A percentile compares a stretch with the other conserved stretches of the same genome.
Evolutionary conservation across 1,140 invertebrate species (phyloP).

Genomic region (Drosophila nasuta): DNA sequence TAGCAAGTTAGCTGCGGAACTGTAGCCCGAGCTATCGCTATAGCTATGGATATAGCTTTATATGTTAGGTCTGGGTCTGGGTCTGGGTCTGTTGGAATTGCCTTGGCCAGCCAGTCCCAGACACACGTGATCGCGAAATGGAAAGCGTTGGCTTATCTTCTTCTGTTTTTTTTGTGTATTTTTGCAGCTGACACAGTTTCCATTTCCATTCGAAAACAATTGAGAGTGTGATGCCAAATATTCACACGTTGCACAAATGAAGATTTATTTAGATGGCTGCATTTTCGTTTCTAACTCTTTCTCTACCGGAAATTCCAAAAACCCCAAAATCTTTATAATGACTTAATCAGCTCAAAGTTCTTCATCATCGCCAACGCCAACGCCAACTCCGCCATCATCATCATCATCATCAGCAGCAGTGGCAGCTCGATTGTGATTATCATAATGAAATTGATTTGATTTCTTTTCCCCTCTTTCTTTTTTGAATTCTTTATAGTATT

Average conservation of each 20-base stretch:
- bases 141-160: slow-evolving; percentile 57
- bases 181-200: slow-evolving; percentile 62
- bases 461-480: slow-evolving; percentile 8
- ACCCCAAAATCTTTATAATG: slow-evolving; percentile 35
- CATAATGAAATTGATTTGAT: slow-evolving; percentile 36
- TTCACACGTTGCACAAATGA: slow-evolving; percentile 59
- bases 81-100: slow-evolving; percentile 24
- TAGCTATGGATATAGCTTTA: neutral
- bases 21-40: slow-evolving; percentile 12
- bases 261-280: slow-evolving; percentile 2
- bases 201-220: slow-evolving; percentile 42
- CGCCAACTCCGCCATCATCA: neutral
- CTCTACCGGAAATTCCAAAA: slow-evolving; percentile 28
- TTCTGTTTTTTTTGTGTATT: slow-evolving; percentile 14
- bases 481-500: slow-evolving; percentile 1
- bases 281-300: slow-evolving; percentile 19
- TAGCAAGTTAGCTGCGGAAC: slow-evolving; percentile 56
- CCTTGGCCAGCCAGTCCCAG: slow-evolving; percentile 16
- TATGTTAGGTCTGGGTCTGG: slow-evolving; percentile 15
- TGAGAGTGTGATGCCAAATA: slow-evolving; percentile 35
- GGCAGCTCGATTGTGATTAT: slow-evolving; percentile 10
- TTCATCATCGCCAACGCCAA: slow-evolving; percentile 11
- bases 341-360: slow-evolving; percentile 52
- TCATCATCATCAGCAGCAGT: neutral
- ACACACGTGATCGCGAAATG: slow-evolving; percentile 74